Conservation (phyloP, 2,113 vertebrate species). For the Calypte anna region DNA sequence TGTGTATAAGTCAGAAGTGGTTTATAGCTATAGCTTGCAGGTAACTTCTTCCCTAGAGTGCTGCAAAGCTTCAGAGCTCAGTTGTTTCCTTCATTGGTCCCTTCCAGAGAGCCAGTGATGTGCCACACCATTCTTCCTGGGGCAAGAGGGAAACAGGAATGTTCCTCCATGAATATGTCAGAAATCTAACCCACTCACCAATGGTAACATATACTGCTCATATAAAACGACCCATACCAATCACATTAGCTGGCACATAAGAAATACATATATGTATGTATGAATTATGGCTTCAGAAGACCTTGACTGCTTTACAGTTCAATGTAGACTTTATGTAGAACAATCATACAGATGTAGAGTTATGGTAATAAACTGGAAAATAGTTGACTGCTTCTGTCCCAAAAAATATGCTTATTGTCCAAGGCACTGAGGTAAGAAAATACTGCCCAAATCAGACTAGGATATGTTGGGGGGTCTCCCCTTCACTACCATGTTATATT, state of each 20-base stretch:
- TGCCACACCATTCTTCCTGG: not conserved
- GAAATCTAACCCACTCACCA: not conserved
- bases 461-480: not conserved
- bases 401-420: not conserved
- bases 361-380: not conserved
- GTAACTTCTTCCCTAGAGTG: not conserved
- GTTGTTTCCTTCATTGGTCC: accelerated
- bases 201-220: not conserved
- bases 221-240: not conserved
- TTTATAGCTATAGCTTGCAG: not conserved
- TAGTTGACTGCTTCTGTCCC: not conserved
- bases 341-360: not conserved
- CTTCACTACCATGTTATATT: not conserved
- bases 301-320: not conserved
- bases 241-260: not conserved
- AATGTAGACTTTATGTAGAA: not conserved
- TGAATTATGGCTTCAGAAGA: not conserved
- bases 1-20: not conserved
- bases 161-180: not conserved
- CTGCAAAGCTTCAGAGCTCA: not conserved
- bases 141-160: not conserved
- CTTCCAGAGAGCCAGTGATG: not conserved
- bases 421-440: not conserved
- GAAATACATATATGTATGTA: not conserved
- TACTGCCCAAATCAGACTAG: not conserved